Evolutionary conservation across 2,888 invertebrate species (phyloP), one percentile per base, ranked within the genome.

Genomic region (Rhopalosiphum nymphaeae): DNA sequence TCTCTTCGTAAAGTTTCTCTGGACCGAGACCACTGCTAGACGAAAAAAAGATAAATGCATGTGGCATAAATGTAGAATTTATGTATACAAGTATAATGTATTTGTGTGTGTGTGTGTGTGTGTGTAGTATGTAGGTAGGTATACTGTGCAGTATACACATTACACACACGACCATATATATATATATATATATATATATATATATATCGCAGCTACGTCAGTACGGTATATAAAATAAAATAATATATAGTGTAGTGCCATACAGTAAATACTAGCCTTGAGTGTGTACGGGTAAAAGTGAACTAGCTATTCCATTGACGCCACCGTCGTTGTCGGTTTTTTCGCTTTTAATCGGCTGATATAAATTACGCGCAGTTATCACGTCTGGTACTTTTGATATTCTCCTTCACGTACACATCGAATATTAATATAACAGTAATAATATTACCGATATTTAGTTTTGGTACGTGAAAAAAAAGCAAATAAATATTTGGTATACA

Each of bases 221-320:
- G 78, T 78, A 36, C 2, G 21, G 36, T 78, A 25, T 36, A 78
- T 78, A 78, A 78, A 25, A 78, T 78, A 78, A 21, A 67, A 36
- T 78, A 67, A 78, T 78, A 78, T 67, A 16, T n/a, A n/a, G n/a
- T 36, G 36, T 36, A 78, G 78, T 36, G 21, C 78, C 21, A 89
- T 89, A 57, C 44, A 89, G 78, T 57, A 57, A 25, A 26, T 42
- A 36, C 84, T 57, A 93, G 93, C 90, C 90, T 93, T 93, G 57
- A 93, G 89, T 93, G 57, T 29, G 85, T 46, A 87, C 90, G 90
- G 36, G 93, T 93, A 90, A 93, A 93, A 93, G 93, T 93, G 93
- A 93, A 89, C 85, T 26, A 89, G 78, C 36, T 78, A 36, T 36
- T 36, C 78, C 36, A 36, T 67, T n/a, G 67, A 36, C 1, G 67